Base-by-base conservation (phyloP, 2,888 invertebrate genomes). In the Perdita meconis region DNA sequence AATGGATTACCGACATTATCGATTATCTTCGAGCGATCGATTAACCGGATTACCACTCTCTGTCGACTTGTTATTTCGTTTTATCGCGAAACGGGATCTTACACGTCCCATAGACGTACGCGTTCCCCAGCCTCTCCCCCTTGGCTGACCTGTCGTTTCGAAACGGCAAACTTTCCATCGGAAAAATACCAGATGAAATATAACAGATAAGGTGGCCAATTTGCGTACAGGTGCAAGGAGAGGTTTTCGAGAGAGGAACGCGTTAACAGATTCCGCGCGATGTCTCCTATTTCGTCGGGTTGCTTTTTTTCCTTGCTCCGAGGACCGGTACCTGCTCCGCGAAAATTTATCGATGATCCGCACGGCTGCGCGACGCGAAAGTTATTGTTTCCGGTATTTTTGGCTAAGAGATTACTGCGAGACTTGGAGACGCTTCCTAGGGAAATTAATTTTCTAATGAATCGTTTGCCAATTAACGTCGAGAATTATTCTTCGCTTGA, bases 1-100 rank as follows among this genome's bases (percentile, higher is more conserved):
- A 89, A 90, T 88, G 88, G 87, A 91, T 91, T 87, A 89, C 89
- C 87, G 90, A 90, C 90, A 89, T 90, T 92, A 92, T 90, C 91
- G 90, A 91, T 91, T 91, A 91, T 90, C 91, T 89, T 87, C 82
- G 79, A 74, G 81, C 90, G 90, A 91, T 91, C 89, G 91, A 92
- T 91, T 91, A 91, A 89, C 90, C 87, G 89, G 91, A 92, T 92
- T 90, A 90, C 88, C 87, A 75, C 78, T 86, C 82, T 76, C 81
- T 73, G 79, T 84, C 82, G 86, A 85, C 88, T 89, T 90, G 90
- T 89, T 90, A 90, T 91, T 91, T 90, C 89, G 88, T 90, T 81
- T 90, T 90, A 91, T 91, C 91, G 88, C 86, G 83, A 88, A 90
- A 89, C 88, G 88, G 86, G 87, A 91, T 91, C 89, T 90, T 79